These are phyloP conservation scores for Euzophera pinguis DNA, from an alignment of 2,888 invertebrate genomes.

Conservation along the genomic window DNA sequence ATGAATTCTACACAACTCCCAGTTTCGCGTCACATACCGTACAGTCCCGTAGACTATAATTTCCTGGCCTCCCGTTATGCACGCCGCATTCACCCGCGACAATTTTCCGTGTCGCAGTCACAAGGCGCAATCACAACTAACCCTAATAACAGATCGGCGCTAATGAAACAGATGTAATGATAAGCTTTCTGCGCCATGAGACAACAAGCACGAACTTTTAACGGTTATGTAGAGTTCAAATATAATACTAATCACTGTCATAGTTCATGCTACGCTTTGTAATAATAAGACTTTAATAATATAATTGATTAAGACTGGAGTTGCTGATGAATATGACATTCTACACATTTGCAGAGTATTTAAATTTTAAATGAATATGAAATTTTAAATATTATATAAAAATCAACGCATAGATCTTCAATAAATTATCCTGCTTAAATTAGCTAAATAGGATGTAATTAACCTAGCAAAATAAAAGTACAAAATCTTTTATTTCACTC, in stretches of 20 bases:
- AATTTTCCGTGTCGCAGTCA: constrained; percentile 46
- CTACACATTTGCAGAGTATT: too few relatives aligned
- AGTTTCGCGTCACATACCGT: neutral
- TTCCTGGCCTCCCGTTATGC: constrained; percentile 62
- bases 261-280: neutral
- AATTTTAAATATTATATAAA: too few relatives aligned
- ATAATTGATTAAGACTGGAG: too few relatives aligned
- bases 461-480: too few relatives aligned
- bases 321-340: too few relatives aligned
- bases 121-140: constrained; percentile 36
- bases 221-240: constrained; percentile 18
- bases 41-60: constrained; percentile 47
- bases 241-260: neutral
- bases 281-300: too few relatives aligned
- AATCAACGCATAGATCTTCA: too few relatives aligned
- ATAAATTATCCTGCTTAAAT: too few relatives aligned
- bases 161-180: constrained; percentile 57
- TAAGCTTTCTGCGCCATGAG: constrained; percentile 53
- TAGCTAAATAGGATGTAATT: too few relatives aligned
- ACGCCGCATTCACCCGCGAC: constrained; percentile 54
- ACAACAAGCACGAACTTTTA: constrained; percentile 43
- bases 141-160: constrained; percentile 56
- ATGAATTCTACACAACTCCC: neutral
- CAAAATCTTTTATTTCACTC: too few relatives aligned
- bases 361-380: too few relatives aligned